A percentile compares a stretch with the other conserved stretches of the same genome.
phyloP scores from a whole-genome alignment of 2,797 vertebrate species.

The Propithecus deckenii region DNA sequence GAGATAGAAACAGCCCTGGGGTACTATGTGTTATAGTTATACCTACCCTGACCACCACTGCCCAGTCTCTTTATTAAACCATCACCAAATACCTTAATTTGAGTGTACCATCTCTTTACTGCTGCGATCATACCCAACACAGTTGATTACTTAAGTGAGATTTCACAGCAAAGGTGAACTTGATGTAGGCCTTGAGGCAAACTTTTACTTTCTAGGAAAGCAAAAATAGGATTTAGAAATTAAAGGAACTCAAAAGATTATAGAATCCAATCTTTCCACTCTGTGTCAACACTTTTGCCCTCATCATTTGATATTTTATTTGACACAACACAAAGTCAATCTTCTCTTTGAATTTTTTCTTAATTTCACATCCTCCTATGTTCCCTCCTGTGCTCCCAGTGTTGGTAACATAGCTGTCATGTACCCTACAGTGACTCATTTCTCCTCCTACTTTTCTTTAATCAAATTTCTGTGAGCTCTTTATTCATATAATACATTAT shows the following conservation, averaged over 20 bases:
- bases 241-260: not conserved
- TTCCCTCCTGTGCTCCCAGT: not conserved
- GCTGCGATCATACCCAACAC: not conserved
- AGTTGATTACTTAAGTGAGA: not conserved
- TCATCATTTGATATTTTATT: slow-evolving; percentile 32
- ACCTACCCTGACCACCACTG: not conserved
- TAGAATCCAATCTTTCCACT: not conserved
- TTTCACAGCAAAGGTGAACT: not conserved
- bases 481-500: not conserved
- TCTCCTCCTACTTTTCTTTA: slow-evolving; percentile 11
- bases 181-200: not conserved
- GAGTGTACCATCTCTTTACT: not conserved
- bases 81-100: not conserved
- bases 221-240: slow-evolving; percentile 29
- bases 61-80: not conserved
- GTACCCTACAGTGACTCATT: not conserved
- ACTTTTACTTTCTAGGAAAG: not conserved
- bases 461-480: not conserved
- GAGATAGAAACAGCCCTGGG: not conserved
- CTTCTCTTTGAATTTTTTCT: slow-evolving; percentile 15
- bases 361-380: not conserved
- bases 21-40: not conserved
- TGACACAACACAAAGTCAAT: not conserved
- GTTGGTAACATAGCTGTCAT: not conserved
- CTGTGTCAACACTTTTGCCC: not conserved